Evolutionary conservation across 64 coral and sea anemone genomes (phyloP).

Genomic region (Montipora efflorescens): DNA sequence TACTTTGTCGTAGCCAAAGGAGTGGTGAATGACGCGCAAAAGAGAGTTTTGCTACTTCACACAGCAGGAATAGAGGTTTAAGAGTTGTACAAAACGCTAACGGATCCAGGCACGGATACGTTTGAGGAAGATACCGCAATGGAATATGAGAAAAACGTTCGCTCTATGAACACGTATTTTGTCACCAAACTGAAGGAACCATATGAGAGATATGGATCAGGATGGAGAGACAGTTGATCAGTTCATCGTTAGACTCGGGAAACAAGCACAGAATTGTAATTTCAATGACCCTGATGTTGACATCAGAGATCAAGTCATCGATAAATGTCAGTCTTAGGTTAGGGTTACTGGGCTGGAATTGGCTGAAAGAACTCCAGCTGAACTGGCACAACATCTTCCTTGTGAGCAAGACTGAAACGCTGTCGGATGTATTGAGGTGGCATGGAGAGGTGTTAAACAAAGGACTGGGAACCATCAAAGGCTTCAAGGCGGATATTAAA

Average conservation of each 20-base stretch:
- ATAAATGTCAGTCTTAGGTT: conserved; percentile 40
- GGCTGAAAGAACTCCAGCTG: too few relatives aligned
- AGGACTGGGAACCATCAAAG: too few relatives aligned
- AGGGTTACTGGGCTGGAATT: too few relatives aligned
- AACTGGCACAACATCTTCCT: too few relatives aligned
- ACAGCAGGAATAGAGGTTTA: conserved; percentile 66
- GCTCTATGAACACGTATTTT: conserved; percentile 62
- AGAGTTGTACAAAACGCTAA: conserved; percentile 59
- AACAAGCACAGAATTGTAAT: conserved; percentile 64
- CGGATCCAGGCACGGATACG: conserved; percentile 32
- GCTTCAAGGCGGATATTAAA: too few relatives aligned
- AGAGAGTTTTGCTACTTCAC: conserved; percentile 56
- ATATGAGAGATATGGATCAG: conserved; percentile 56
- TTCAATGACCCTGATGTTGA: conserved; percentile 29
- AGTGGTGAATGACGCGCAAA: conserved; percentile 53
- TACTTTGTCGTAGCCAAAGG: conserved; percentile 61
- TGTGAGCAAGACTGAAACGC: too few relatives aligned
- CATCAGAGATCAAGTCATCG: conserved; percentile 83
- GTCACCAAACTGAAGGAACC: conserved; percentile 44
- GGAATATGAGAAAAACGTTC: conserved; percentile 8
- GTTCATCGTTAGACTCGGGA: conserved; percentile 44
- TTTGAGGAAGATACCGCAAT: conserved; percentile 30
- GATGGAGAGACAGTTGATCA: conserved; percentile 62
- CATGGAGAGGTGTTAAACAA: too few relatives aligned
- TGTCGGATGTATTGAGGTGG: too few relatives aligned